Base-by-base conservation (phyloP, 2,113 vertebrate genomes). In the Gracilinanus agilis region DNA sequence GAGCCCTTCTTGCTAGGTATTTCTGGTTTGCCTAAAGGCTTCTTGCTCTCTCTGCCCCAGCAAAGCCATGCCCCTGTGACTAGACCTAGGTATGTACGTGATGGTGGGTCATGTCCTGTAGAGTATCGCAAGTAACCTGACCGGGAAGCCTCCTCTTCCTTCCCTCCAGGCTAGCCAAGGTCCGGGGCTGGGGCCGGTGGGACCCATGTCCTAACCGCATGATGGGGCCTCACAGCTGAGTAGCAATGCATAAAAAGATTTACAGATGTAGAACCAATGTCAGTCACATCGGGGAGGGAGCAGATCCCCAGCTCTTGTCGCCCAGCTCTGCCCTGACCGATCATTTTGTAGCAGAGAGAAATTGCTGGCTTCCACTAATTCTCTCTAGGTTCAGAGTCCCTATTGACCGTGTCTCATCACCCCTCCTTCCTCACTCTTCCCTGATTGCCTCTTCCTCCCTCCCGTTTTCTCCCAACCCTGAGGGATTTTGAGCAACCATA, bases 171-270 rank as follows among this genome's bases (percentile, higher is more conserved):
- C 12, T 10, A 95, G 93, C 95, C 94, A 44, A 94, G 95, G n/a
- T 40, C n/a, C 6, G 67, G 67, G 19, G 67, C 9, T 19, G 23
- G 19, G 19, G 24, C 13, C 19, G 40, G 61, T n/a, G 44, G 1
- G 96, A 44, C 92, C 53, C n/a, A 94, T 96, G 29, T 4, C 95
- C 92, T 94, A 93, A 23, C 98, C 98, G 97, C 88, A 58, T 96
- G 98, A 97, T 95, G 93, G 91, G 88, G 96, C 96, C 98, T 98
- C 54, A 61, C 19, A 90, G 98, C 98, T 98, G 98, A 97, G 98
- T 98, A 96, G 97, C 40, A 95, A 98, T 95, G 98, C 96, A 92
- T 96, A 97, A 98, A 98, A 97, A 98, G 98, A 98, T 98, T 98
- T 98, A 97, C 92, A 96, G 98, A 96, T 98, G 97, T 97, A 97